Base-by-base conservation (phyloP, 2,797 vertebrate species). In the Peromyscus eremicus region DNA sequence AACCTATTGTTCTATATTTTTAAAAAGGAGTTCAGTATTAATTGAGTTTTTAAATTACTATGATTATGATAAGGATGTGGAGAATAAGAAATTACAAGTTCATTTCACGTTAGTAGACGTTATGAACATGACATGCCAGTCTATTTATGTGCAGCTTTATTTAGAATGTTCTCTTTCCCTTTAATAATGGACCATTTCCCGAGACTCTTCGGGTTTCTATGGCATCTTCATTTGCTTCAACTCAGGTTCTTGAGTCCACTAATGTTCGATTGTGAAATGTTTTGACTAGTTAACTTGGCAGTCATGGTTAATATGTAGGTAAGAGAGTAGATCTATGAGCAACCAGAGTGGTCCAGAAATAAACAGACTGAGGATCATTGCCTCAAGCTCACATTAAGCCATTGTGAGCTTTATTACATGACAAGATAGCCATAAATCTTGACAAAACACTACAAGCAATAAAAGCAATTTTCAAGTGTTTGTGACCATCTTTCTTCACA, bases 221-320 rank as follows among this genome's bases (percentile, higher is more conserved):
- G 89, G 95, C 83, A 94, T 91, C 94, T 84, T 76, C 96, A 90
- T 94, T 98, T 98, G 75, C 96, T 98, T 94, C 90, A 81, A 55
- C 90, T 97, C 97, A 96, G 94, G 77, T 55, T 97, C 82, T 96
- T 92, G 84, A 98, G 75, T 76, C 73, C 95, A 64, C 94, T 95
- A 95, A 89, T 68, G 89, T 97, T 97, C 97, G 96, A 70, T 80
- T 95, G 71, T 55, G 68, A 98, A 98, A 96, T 62, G 94, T 98
- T 98, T 98, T 97, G 84, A 97, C 88, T 97, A 83, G 92, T 37
- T 97, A 68, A 90, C 57, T 86, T 71, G 95, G 66, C 66, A 97
- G 46, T 95, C 9, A 0, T 84, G 64, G 94, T 83, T 97, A 86
- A 94, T 83, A 52, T n/a, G 94, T 82, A 97, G 96, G 2, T 77